These are phyloP conservation scores for Melanchra persicariae DNA, from an alignment of 2,888 invertebrate species.

Conservation along the genomic window DNA sequence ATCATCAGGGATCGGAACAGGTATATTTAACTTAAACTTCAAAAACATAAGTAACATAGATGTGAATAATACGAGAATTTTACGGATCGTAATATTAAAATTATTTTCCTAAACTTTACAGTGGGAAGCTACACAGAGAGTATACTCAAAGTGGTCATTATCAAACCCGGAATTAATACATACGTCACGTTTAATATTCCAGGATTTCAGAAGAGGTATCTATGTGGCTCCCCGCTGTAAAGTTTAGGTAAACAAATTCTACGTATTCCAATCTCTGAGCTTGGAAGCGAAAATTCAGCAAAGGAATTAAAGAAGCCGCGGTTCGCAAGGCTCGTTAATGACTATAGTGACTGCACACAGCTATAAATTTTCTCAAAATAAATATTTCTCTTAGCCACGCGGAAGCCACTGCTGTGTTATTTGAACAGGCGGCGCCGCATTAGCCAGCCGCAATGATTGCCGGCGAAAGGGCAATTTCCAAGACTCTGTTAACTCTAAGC, in stretches of 20 bases:
- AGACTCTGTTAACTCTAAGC: conserved; percentile 83
- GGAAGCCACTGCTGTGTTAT: conserved; percentile 86
- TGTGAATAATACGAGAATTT: neutral
- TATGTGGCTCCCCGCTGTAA: no score
- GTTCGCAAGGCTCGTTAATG: conserved; percentile 76
- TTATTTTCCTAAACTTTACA: no score
- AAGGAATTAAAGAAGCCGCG: conserved; percentile 62
- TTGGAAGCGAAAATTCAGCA: conserved; percentile 49
- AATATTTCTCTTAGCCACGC: conserved; percentile 84
- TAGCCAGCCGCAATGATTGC: conserved; percentile 85
- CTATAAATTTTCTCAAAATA: conserved; percentile 87
- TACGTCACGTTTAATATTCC: no score
- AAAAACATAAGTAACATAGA: neutral
- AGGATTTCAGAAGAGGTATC: no score
- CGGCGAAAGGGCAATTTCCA: conserved; percentile 86
- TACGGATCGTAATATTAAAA: no score
- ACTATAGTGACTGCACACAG: conserved; percentile 74
- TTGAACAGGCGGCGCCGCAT: conserved; percentile 82
- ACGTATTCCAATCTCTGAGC: no score
- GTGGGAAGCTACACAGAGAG: no score
- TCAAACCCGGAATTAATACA: no score
- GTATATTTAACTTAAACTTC: neutral
- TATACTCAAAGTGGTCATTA: no score
- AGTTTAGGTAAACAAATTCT: no score
- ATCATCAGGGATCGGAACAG: neutral